A percentile compares a stretch with the other conserved stretches of the same genome.
Evolutionary conservation across 2,797 vertebrate species (phyloP).

Genomic region (Rhinella marina): DNA sequence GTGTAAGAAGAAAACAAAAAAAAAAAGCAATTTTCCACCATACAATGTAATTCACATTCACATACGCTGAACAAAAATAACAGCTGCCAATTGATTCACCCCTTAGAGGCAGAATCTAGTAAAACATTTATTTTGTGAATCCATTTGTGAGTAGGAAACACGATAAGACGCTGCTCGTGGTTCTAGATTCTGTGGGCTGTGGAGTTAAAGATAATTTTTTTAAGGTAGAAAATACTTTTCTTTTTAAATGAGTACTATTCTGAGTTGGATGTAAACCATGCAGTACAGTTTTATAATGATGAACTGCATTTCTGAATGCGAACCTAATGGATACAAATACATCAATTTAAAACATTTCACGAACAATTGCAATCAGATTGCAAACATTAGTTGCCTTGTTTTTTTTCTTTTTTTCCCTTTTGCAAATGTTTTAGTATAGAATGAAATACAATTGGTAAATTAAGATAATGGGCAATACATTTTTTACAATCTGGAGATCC

Average conservation of each 20-base stretch:
- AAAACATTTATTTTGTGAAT: neutral
- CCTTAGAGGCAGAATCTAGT: slow-evolving; percentile 11
- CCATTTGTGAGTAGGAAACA: neutral
- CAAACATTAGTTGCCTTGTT: neutral
- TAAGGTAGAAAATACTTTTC: neutral
- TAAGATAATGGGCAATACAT: neutral
- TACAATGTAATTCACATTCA: slow-evolving; percentile 17
- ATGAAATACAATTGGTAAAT: neutral
- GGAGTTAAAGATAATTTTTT: neutral
- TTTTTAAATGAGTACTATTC: neutral
- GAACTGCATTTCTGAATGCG: neutral
- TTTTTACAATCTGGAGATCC: neutral
- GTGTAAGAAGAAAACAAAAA: slow-evolving; percentile 1
- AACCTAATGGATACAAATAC: slow-evolving; percentile 8
- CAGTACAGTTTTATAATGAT: neutral
- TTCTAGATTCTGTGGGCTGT: neutral
- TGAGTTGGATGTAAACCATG: neutral
- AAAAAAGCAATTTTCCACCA: neutral
- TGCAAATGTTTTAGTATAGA: slow-evolving; percentile 3
- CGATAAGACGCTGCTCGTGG: slow-evolving; percentile 20
- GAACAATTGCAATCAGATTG: slow-evolving; percentile 24
- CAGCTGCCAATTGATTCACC: slow-evolving; percentile 24
- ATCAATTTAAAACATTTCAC: neutral
- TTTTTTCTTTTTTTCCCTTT: neutral
- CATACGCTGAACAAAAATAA: slow-evolving; percentile 28